Percentiles rank a stretch among this genome's conserved stretches.
Evolutionary conservation across 2,797 vertebrate genomes (phyloP).

Genomic region (Coilia nasus): DNA sequence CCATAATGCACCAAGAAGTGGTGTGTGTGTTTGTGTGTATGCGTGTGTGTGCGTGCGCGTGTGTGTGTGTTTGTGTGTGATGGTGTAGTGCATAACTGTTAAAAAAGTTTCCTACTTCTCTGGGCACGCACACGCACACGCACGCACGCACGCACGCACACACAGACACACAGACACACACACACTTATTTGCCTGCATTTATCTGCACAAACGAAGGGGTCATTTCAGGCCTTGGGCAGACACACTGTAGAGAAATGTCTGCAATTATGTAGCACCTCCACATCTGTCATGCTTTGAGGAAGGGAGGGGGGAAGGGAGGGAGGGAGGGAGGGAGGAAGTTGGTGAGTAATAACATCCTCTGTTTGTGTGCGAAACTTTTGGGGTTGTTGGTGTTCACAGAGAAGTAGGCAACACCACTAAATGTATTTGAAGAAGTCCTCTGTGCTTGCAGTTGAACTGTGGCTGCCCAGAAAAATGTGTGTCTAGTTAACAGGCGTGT

Average conservation of each 20-base stretch:
- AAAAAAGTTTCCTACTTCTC: no score
- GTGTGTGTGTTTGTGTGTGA: not conserved
- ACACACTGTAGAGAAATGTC: not conserved
- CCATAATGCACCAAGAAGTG: not conserved
- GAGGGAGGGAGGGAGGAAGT: no score
- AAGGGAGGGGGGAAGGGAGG: no score
- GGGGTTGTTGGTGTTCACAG: no score
- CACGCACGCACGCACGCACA: not conserved
- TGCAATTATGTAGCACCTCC: not conserved
- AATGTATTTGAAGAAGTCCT: no score
- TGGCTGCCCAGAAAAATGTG: no score
- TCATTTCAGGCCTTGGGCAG: not conserved
- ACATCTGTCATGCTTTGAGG: not conserved
- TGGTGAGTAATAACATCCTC: no score
- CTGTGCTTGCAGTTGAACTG: no score
- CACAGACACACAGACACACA: constrained; percentile 16
- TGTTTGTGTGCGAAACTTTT: no score
- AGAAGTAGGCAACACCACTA: no score
- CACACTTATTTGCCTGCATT: not conserved
- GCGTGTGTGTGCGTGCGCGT: no score
- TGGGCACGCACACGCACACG: not conserved
- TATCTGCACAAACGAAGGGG: not conserved
- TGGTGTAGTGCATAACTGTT: not conserved
- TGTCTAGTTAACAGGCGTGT: no score
- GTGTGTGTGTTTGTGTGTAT: not conserved